Conservation (phyloP, 92 coral and sea anemone species). For the Meandrina meandrites region DNA sequence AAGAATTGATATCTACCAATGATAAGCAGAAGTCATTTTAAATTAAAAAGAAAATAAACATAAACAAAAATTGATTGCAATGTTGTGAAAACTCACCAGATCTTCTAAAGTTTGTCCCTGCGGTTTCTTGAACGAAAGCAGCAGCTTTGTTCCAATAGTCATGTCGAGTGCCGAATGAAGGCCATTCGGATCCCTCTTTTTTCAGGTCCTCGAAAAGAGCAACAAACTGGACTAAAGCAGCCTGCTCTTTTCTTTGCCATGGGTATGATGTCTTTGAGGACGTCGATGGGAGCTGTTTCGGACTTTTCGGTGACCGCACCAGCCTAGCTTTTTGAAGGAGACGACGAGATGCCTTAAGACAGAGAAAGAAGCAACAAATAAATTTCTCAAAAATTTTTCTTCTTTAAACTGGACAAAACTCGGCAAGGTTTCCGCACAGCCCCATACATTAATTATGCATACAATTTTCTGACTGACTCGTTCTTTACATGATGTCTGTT, state of each 20-base stretch:
- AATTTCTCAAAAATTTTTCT: background rate
- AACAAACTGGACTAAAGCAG: background rate
- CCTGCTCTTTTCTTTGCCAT: background rate
- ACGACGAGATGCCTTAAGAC: slow-evolving; percentile 4
- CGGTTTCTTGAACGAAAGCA: slow-evolving; percentile 5
- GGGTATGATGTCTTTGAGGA: background rate
- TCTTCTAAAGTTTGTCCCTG: background rate
- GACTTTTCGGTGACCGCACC: slow-evolving; percentile 16
- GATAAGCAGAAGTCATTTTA: too few relatives aligned
- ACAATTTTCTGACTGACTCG: too few relatives aligned
- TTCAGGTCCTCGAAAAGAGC: background rate
- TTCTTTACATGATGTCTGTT: too few relatives aligned
- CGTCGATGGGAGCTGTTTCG: background rate
- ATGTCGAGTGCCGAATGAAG: slow-evolving; percentile 18
- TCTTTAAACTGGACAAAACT: background rate
- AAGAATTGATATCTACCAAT: too few relatives aligned
- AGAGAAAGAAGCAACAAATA: background rate
- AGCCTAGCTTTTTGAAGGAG: slow-evolving; percentile 1
- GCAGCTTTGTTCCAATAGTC: slow-evolving; percentile 34
- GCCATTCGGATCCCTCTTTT: slow-evolving; percentile 6
- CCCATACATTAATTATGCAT: too few relatives aligned
- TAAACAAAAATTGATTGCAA: too few relatives aligned
- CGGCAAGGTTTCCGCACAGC: background rate
- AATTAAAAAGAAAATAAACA: too few relatives aligned
- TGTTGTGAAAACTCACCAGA: too few relatives aligned